These are phyloP conservation scores for Rhamphomyia laevipes DNA, from an alignment of 2,888 invertebrate genomes.

Conservation along the genomic window DNA sequence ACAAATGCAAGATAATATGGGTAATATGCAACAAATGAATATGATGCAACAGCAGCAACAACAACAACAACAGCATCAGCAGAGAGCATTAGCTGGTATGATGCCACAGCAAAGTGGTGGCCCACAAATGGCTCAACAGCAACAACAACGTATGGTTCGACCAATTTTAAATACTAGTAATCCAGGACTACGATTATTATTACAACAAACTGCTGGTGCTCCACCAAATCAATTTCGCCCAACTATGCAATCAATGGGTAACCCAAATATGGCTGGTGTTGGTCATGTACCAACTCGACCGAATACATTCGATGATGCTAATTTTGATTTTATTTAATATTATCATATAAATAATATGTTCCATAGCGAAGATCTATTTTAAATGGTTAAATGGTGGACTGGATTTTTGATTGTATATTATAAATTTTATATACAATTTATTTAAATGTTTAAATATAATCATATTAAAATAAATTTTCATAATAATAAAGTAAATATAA, in stretches of 20 bases:
- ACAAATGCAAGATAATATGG: neutral
- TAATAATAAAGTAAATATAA: too few species aligned
- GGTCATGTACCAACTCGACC: neutral
- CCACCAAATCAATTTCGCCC: constrained; percentile 35
- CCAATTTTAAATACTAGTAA: constrained; percentile 62
- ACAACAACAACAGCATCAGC: constrained; percentile 13
- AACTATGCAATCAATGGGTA: constrained; percentile 23
- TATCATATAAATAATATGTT: too few species aligned
- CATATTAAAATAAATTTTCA: too few species aligned
- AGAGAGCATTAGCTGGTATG: neutral
- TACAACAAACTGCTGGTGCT: constrained; percentile 45
- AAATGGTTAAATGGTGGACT: too few species aligned
- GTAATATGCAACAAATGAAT: neutral
- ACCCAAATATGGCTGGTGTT: constrained; percentile 20
- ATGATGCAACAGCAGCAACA: constrained; percentile 11
- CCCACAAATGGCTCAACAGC: constrained; percentile 18
- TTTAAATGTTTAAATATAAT: too few species aligned
- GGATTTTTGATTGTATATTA: too few species aligned
- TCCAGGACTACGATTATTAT: constrained; percentile 65
- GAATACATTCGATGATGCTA: neutral
- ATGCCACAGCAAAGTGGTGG: neutral
- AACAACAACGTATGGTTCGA: constrained; percentile 57
- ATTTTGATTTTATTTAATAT: neutral
- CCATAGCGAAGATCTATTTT: too few species aligned
- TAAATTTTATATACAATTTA: too few species aligned